Conservation (phyloP, 2,797 vertebrate genomes). For the Helicolenus hilgendorfi region DNA sequence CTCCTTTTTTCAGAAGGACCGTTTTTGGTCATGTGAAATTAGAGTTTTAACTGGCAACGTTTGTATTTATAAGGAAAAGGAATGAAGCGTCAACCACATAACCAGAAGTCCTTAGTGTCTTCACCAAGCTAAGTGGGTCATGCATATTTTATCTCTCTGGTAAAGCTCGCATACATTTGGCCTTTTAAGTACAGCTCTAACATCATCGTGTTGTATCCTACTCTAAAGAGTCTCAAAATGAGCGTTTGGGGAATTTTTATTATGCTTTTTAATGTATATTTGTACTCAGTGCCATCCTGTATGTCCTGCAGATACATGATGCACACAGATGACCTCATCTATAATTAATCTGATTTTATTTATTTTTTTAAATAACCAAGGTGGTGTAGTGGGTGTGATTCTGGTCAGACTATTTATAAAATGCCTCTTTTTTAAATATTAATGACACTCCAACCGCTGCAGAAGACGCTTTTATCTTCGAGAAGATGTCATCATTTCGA, state of each 20-base stretch:
- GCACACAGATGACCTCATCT: constrained; percentile 21
- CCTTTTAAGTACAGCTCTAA: constrained; percentile 23
- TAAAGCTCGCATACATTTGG: constrained; percentile 39
- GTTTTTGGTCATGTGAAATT: neutral
- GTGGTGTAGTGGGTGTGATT: neutral
- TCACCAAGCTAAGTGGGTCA: constrained; percentile 54
- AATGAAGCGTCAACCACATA: neutral
- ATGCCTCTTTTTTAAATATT: constrained; percentile 31
- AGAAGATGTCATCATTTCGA: neutral
- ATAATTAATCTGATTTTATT: constrained; percentile 44
- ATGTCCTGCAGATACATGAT: neutral
- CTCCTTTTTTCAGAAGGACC: neutral
- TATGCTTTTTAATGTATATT: neutral
- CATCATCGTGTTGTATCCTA: neutral
- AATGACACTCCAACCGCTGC: constrained; percentile 1
- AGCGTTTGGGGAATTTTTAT: neutral
- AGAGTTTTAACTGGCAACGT: neutral
- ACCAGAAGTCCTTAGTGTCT: constrained; percentile 21
- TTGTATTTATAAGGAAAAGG: neutral
- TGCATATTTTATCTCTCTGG: constrained; percentile 55
- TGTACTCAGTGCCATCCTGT: neutral
- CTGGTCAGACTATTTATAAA: constrained; percentile 49
- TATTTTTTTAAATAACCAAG: constrained; percentile 7
- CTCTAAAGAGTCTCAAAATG: neutral
- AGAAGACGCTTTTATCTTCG: neutral